These are phyloP conservation scores for Brachirus orientalis DNA, from an alignment of 2,113 vertebrate genomes.

Conservation along the genomic window DNA sequence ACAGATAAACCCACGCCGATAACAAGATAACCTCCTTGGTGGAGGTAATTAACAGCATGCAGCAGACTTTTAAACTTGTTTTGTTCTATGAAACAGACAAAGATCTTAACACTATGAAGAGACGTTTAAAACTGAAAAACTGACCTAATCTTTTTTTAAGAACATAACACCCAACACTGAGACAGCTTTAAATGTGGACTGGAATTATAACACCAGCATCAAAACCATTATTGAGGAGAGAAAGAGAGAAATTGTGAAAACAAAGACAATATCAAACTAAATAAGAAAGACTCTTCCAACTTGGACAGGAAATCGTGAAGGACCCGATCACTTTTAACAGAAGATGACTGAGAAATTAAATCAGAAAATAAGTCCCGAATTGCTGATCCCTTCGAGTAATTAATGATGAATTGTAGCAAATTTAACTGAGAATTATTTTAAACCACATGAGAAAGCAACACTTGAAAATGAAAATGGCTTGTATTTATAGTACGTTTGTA, in stretches of 20 bases:
- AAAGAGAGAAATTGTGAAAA: background rate
- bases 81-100: too few species aligned
- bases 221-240: too few species aligned
- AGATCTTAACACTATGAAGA: too few species aligned
- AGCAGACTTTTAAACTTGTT: too few species aligned
- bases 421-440: conserved; percentile 27
- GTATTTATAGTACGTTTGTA: background rate
- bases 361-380: background rate
- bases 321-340: background rate
- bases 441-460: conserved; percentile 12
- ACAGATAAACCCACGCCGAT: too few species aligned
- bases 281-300: background rate
- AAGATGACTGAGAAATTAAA: background rate
- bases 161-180: too few species aligned
- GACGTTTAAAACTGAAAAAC: too few species aligned
- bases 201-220: background rate
- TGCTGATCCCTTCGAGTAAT: conserved; percentile 19
- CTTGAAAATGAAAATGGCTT: conserved; percentile 5
- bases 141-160: too few species aligned
- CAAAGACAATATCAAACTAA: background rate
- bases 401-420: conserved; percentile 17
- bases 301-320: background rate
- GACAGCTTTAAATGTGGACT: too few species aligned
- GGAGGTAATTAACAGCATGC: too few species aligned
- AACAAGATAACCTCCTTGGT: too few species aligned